A percentile compares a stretch with the other conserved stretches of the same genome.
phyloP scores from a whole-genome alignment of 1,140 invertebrate genomes.

The Zaprionus gabonicus region DNA sequence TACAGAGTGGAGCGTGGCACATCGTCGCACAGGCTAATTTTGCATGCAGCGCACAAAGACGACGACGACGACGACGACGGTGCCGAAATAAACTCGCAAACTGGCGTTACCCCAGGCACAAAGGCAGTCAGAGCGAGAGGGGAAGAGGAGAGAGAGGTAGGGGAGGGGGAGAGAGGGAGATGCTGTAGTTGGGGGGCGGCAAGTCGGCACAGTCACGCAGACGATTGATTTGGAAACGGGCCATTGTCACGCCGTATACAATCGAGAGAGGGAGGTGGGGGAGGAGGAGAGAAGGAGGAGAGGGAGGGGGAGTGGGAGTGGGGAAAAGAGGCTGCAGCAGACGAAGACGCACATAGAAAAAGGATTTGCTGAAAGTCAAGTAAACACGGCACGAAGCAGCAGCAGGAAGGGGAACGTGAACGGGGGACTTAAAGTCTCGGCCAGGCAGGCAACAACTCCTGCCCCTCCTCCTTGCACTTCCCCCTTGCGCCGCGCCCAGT shows the following conservation, averaged over 20 bases:
- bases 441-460: neutral
- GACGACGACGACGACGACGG: conserved; percentile 3
- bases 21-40: conserved; percentile 58
- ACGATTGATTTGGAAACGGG: conserved; percentile 77
- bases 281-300: conserved; percentile 14
- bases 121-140: conserved; percentile 5
- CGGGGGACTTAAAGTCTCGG: neutral
- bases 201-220: conserved; percentile 63
- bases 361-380: conserved; percentile 66
- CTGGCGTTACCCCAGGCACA: conserved; percentile 10
- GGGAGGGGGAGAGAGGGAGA: neutral
- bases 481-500: neutral
- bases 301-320: neutral
- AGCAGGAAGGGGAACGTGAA: neutral
- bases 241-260: conserved; percentile 75
- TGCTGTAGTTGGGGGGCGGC: neutral
- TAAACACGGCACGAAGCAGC: conserved; percentile 5
- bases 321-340: neutral
- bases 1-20: neutral
- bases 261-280: conserved; percentile 4
- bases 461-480: neutral
- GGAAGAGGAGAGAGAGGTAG: neutral
- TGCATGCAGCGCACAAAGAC: conserved; percentile 75
- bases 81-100: conserved; percentile 31
- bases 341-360: conserved; percentile 27